Percentiles rank a stretch among this genome's conserved stretches.
Conservation (phyloP, 2,888 invertebrate species). For the Pseudanteris insignis region DNA sequence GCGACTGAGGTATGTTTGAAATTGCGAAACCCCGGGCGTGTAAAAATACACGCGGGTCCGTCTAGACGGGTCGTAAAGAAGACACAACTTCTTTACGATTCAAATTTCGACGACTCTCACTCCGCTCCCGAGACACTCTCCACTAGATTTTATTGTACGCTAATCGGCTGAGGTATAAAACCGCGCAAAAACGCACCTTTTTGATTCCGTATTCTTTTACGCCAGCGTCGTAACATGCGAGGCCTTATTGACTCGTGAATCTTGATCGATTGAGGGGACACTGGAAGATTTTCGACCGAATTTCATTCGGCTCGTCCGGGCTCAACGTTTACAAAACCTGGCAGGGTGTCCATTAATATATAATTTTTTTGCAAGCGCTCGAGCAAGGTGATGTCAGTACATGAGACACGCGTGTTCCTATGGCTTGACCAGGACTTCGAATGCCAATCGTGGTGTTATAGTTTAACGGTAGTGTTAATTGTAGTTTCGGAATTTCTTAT, state of each 20-base stretch:
- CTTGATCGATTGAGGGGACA: slow-evolving; percentile 18
- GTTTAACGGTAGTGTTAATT: too few species aligned
- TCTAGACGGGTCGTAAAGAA: slow-evolving; percentile 45
- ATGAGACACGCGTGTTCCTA: too few species aligned
- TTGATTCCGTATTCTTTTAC: slow-evolving; percentile 19
- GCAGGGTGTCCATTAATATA: slow-evolving; percentile 1
- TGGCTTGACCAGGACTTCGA: too few species aligned
- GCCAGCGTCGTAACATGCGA: slow-evolving; percentile 13
- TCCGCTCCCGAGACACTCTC: slow-evolving; percentile 9
- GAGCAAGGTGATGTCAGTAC: too few species aligned
- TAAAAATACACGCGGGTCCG: slow-evolving; percentile 30
- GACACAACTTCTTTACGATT: slow-evolving; percentile 45
- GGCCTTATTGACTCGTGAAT: slow-evolving; percentile 39
- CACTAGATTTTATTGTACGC: slow-evolving; percentile 42
- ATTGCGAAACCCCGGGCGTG: slow-evolving; percentile 32
- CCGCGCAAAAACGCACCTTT: slow-evolving; percentile 23
- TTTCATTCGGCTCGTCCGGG: not conserved
- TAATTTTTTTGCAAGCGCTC: too few species aligned
- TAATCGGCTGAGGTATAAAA: slow-evolving; percentile 37
- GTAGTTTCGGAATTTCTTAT: too few species aligned
- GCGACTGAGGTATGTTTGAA: slow-evolving; percentile 16
- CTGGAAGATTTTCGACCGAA: not conserved
- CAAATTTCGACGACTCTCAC: slow-evolving; percentile 37
- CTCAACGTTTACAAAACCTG: too few species aligned
- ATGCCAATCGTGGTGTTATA: too few species aligned